These are phyloP conservation scores for Amblyteles armatorius DNA, from an alignment of 2,888 invertebrate genomes.

Conservation along the genomic window DNA sequence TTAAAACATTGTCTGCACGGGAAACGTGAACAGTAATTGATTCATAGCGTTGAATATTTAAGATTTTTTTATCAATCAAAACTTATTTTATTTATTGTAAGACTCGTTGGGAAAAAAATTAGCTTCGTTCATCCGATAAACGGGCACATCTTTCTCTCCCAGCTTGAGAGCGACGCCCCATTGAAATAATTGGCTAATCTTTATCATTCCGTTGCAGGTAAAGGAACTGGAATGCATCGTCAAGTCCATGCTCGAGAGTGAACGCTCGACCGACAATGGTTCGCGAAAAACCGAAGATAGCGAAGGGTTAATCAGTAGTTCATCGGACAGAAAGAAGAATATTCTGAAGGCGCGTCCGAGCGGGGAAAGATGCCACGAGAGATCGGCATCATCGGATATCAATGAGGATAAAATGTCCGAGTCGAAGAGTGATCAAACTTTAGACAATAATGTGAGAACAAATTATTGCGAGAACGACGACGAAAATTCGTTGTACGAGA, in stretches of 20 bases:
- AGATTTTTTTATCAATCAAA: neutral
- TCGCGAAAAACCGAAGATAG: slow-evolving; percentile 49
- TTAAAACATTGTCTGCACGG: too few species aligned
- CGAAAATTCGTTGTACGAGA: slow-evolving; percentile 57
- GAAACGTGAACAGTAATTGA: too few species aligned
- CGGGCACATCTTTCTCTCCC: too few species aligned
- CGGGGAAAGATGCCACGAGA: slow-evolving; percentile 50
- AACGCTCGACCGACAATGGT: slow-evolving; percentile 40
- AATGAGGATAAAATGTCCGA: slow-evolving; percentile 25
- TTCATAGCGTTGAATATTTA: neutral
- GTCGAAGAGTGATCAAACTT: slow-evolving; percentile 55
- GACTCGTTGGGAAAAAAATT: too few species aligned
- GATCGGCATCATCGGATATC: slow-evolving; percentile 24
- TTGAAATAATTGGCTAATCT: neutral
- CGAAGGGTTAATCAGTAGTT: slow-evolving; percentile 51
- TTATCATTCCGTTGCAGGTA: slow-evolving; percentile 72
- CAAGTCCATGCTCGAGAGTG: slow-evolving; percentile 75
- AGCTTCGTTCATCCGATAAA: too few species aligned
- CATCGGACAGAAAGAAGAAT: slow-evolving; percentile 53
- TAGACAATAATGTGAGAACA: slow-evolving; percentile 57
- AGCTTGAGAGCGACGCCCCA: neutral
- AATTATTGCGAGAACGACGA: slow-evolving; percentile 46
- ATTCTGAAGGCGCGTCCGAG: slow-evolving; percentile 35
- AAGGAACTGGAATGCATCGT: slow-evolving; percentile 80
- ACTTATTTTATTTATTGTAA: neutral